These are phyloP conservation scores for Coleophora flavipennella DNA, from an alignment of 2,888 invertebrate genomes.

Conservation along the genomic window DNA sequence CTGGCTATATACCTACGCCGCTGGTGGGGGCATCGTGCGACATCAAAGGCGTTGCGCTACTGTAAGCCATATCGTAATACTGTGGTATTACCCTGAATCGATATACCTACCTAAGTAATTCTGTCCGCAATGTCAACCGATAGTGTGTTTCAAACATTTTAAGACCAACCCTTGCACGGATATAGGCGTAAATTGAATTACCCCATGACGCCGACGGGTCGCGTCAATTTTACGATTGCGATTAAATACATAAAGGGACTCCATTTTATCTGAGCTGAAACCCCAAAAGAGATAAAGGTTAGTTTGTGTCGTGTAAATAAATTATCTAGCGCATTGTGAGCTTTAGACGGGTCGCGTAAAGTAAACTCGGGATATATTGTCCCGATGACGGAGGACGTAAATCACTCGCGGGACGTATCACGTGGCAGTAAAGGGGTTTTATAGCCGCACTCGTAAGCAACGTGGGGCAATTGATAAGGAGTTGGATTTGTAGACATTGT, in stretches of 20 bases:
- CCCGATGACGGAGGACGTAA: constrained; percentile 42
- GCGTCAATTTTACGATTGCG: constrained; percentile 50
- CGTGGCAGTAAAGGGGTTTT: constrained; percentile 49
- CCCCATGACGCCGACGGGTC: constrained; percentile 45
- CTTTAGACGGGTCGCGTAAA: constrained; percentile 48
- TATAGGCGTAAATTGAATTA: constrained; percentile 31
- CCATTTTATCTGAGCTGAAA: constrained; percentile 62
- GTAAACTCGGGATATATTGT: constrained; percentile 55
- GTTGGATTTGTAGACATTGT: not conserved
- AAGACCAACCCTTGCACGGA: constrained; percentile 25
- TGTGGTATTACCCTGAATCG: not conserved
- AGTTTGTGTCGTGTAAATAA: constrained; percentile 62
- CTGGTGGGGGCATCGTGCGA: too few relatives aligned
- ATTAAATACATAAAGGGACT: constrained; percentile 49
- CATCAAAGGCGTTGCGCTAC: too few relatives aligned
- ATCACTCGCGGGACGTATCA: constrained; percentile 51
- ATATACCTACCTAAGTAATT: too few relatives aligned
- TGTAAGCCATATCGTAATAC: too few relatives aligned
- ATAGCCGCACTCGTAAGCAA: constrained; percentile 36
- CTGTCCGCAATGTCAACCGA: too few relatives aligned
- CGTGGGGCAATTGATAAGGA: constrained; percentile 41
- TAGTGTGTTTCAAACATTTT: not conserved
- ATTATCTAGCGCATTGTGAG: constrained; percentile 54
- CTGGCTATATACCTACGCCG: too few relatives aligned
- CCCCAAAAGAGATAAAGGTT: constrained; percentile 61